Base-by-base conservation (phyloP, 2,797 vertebrate species). In the Spinus pinus region DNA sequence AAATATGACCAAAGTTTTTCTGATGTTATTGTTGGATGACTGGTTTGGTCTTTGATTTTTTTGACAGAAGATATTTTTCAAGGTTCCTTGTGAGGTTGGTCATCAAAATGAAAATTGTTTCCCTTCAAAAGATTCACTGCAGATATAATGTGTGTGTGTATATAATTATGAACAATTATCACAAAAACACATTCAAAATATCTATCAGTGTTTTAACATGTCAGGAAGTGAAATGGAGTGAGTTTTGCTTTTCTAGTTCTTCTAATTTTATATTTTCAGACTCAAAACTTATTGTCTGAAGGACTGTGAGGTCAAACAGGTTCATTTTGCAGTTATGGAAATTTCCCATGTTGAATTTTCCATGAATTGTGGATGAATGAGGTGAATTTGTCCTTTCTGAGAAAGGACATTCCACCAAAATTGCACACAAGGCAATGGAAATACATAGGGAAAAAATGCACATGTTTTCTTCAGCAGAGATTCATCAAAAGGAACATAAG, bases 371-470 rank as follows among this genome's bases (percentile, higher is more conserved):
- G 14, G 54, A 35, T n/a, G 54, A 61, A 61, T 49, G 37, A 79
- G 30, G 13, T 54, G 22, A 53, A 44, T 79, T 61, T 3, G 14
- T 84, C 28, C 47, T 82, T 78, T 78, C 44, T 20, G 33, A 44
- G 65, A 69, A 64, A 71, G 46, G 46, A 14, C 20, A 4, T 78
- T 81, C 41, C 61, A 51, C 56, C 46, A 67, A 21, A 69, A 82
- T 53, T 44, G 13, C 10, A 3, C 23, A 28, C 8, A 1, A 39
- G 27, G 20, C 9, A 46, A 4, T 42, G 28, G 61, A 57, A 57
- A 50, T 70, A 13, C 1, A 0, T 2, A 18, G 14, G 28, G 12
- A 3, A 10, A 57, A 65, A 65, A 35, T 1, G 6, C 19, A 1
- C 2, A 0, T 1, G 1, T 47, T 73, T 82, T 4, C 23, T 67